Evolutionary conservation across 2,113 vertebrate species (phyloP).

Genomic region (Crotalus tigris): DNA sequence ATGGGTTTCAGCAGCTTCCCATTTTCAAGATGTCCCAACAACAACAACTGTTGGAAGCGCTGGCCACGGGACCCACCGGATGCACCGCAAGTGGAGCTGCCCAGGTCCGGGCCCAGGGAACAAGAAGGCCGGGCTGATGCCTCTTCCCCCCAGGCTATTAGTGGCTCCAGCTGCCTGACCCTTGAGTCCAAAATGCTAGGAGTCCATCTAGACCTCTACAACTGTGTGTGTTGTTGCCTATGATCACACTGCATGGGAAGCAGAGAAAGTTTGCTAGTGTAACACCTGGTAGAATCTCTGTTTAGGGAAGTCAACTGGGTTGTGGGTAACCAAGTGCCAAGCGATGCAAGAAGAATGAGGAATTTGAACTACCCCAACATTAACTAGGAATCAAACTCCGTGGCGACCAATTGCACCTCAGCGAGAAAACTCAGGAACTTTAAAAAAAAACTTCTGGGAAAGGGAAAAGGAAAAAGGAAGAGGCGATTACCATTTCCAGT

Average conservation of each 20-base stretch:
- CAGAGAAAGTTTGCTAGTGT: background rate
- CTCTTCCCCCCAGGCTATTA: background rate
- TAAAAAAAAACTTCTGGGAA: background rate
- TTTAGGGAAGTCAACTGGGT: background rate
- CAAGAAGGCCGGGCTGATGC: background rate
- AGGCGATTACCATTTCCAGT: slow-evolving; percentile 75
- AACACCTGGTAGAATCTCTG: background rate
- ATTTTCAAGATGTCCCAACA: background rate
- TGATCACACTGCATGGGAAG: background rate
- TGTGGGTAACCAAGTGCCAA: background rate
- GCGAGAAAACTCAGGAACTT: background rate
- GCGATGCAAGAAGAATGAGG: background rate
- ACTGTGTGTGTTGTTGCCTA: background rate
- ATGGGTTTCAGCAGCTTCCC: background rate
- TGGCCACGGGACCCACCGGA: background rate
- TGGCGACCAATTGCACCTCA: background rate
- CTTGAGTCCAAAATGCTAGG: too few species aligned
- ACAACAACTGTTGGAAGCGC: background rate
- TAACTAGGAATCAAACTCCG: background rate
- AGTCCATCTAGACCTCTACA: too few species aligned
- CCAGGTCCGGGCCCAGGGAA: too few species aligned
- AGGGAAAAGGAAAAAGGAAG: background rate
- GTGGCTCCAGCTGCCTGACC: too few species aligned
- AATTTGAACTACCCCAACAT: background rate
- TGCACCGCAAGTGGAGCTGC: too few species aligned